These are phyloP conservation scores for Chelonus formosanus DNA, from an alignment of 2,888 invertebrate species.

Conservation along the genomic window DNA sequence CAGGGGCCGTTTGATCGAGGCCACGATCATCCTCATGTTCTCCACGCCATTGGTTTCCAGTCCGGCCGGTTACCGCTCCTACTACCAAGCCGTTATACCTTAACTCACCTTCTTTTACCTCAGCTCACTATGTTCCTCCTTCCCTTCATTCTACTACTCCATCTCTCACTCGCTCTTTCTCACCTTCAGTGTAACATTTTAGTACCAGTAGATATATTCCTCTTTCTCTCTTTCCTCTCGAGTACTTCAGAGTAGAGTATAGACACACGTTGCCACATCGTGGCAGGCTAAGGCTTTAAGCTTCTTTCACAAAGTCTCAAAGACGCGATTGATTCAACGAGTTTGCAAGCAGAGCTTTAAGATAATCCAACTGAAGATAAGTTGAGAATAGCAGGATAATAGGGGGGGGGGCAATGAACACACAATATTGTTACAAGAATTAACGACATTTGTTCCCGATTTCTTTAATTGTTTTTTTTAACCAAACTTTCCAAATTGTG, in stretches of 20 bases:
- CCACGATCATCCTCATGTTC: slow-evolving; percentile 31
- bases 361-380: slow-evolving; percentile 41
- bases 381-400: slow-evolving; percentile 32
- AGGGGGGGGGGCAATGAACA: slow-evolving; percentile 9
- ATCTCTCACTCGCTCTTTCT: slow-evolving; percentile 24
- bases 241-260: slow-evolving; percentile 20
- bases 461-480: background rate
- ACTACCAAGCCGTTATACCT: slow-evolving; percentile 38
- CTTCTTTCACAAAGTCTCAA: slow-evolving; percentile 47
- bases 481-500: background rate
- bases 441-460: too few relatives aligned
- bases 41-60: slow-evolving; percentile 62
- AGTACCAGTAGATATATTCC: slow-evolving; percentile 11
- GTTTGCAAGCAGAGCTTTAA: slow-evolving; percentile 23
- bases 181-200: slow-evolving; percentile 10
- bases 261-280: slow-evolving; percentile 17
- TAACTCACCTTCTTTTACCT: slow-evolving; percentile 48
- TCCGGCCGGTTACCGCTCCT: slow-evolving; percentile 62
- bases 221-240: background rate
- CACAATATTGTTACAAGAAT: slow-evolving; percentile 23
- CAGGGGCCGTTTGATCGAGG: slow-evolving; percentile 28
- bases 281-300: slow-evolving; percentile 46
- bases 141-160: slow-evolving; percentile 23
- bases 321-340: slow-evolving; percentile 31
- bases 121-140: slow-evolving; percentile 16